These are phyloP conservation scores for Drosophila orosa DNA, from an alignment of 1,140 invertebrate species.

Conservation along the genomic window DNA sequence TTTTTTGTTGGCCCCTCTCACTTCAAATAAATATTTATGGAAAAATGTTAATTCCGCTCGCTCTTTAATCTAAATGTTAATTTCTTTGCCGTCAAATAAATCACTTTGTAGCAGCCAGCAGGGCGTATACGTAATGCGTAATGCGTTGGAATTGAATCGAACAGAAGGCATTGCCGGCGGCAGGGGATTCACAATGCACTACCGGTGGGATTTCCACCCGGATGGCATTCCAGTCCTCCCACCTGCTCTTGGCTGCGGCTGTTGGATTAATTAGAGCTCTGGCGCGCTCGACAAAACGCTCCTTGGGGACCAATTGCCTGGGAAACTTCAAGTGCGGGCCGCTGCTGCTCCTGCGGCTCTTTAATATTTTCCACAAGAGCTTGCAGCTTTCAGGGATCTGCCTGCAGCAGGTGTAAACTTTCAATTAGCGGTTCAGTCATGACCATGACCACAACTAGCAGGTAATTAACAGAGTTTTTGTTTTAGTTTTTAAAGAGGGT, in stretches of 20 bases:
- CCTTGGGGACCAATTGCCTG: conserved; percentile 65
- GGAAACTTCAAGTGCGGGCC: conserved; percentile 54
- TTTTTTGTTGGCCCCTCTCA: not conserved
- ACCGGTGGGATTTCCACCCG: conserved; percentile 2
- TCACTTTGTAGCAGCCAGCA: conserved; percentile 58
- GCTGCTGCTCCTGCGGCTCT: conserved; percentile 3
- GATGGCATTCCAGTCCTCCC: not conserved
- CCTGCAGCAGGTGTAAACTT: conserved; percentile 55
- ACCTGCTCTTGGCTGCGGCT: conserved; percentile 19
- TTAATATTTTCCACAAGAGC: conserved; percentile 32
- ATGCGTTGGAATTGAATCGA: conserved; percentile 46
- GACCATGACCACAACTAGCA: conserved; percentile 32
- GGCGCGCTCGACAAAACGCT: conserved; percentile 57
- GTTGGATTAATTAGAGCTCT: conserved; percentile 66
- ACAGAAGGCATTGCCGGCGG: conserved; percentile 11
- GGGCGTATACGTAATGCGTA: conserved; percentile 61
- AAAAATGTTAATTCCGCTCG: conserved; percentile 69
- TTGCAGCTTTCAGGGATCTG: conserved; percentile 15
- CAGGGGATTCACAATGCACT: conserved; percentile 19
- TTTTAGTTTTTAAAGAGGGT: conserved; percentile 5
- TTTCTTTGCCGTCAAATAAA: conserved; percentile 65
- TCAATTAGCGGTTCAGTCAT: conserved; percentile 52
- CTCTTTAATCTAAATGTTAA: conserved; percentile 81
- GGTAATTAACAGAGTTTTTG: conserved; percentile 51
- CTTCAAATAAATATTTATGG: conserved; percentile 78